These are phyloP conservation scores for Leptopilina boulardi DNA, from an alignment of 1,140 invertebrate species.

Conservation along the genomic window DNA sequence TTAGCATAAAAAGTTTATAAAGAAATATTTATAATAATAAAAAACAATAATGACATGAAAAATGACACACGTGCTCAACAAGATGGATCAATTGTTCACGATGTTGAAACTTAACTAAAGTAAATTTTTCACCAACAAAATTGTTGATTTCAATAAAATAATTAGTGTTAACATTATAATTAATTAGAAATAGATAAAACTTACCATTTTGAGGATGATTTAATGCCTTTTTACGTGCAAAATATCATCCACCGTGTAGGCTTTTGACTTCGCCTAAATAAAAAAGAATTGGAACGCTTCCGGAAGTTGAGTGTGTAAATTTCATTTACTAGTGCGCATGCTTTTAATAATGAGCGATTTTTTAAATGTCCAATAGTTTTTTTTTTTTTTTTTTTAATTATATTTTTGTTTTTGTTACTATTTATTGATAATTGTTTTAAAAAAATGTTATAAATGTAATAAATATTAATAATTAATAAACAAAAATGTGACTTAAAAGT, in stretches of 20 bases:
- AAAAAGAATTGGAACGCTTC: slow-evolving; percentile 61
- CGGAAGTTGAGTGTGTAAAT: slow-evolving; percentile 48
- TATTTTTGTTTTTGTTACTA: too few species aligned
- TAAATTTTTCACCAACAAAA: not conserved
- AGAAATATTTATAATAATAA: not conserved
- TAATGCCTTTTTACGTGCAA: slow-evolving; percentile 56
- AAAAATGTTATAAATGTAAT: too few species aligned
- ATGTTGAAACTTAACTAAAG: not conserved
- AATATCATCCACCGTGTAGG: slow-evolving; percentile 55
- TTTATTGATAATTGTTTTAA: too few species aligned
- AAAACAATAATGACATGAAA: not conserved
- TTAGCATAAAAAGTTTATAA: not conserved
- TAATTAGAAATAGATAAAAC: slow-evolving; percentile 37
- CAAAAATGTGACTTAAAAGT: too few species aligned
- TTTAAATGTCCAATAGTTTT: too few species aligned
- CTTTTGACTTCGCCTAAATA: slow-evolving; percentile 49
- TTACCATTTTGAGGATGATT: slow-evolving; percentile 62
- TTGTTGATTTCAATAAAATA: not conserved
- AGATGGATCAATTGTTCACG: not conserved
- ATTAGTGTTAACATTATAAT: not conserved
- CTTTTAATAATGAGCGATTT: too few species aligned
- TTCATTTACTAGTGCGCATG: not conserved
- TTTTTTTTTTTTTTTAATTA: too few species aligned
- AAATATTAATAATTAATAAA: too few species aligned
- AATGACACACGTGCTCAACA: slow-evolving; percentile 49